Evolutionary conservation across 2,888 invertebrate genomes (phyloP), one percentile per base, ranked within the genome.

Genomic region (Tiliacea citrago): DNA sequence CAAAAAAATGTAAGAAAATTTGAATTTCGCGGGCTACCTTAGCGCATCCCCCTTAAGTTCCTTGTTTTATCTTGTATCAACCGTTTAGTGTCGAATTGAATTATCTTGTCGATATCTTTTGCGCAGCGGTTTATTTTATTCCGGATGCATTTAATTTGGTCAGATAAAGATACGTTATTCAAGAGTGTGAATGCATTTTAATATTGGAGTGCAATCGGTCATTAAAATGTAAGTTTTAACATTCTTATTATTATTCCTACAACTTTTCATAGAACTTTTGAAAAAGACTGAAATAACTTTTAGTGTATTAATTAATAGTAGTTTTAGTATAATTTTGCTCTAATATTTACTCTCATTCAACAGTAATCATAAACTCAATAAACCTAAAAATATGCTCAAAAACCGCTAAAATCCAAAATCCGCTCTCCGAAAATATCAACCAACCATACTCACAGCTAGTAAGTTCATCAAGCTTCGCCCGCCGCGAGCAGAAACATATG

Each of bases 401-500:
- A 65, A 47, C 13, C 39, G 49, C 16, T n/a, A 2, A 24, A 69
- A 61, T 24, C 2, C 0, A 10, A 21, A 24, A 73, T 55, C 10
- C 16, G 13, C 49, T 47, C 24, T 62, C 13, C 12, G 13, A 53
- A 71, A 79, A 61, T 45, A 66, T 69, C 12, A 16, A 62, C 21
- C 0, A 16, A 21, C 9, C 24, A 7, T 68, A 80, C 84, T 77
- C 68, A 80, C 77, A 68, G 72, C n/a, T n/a, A 49, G 63, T 63
- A 45, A 83, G 75, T 84, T 77, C 45, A 73, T 60, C 76, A 72
- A 84, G 77, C 75, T 60, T 53, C 12, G 58, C 65, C 61, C 18
- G 58, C 66, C 55, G 49, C 57, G 35, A 67, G 29, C 62, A 55
- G 65, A 79, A 78, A 86, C 95, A 95, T 92, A 91, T 95, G 95